Evolutionary conservation across 1,140 invertebrate species (phyloP), one percentile per base, ranked within the genome.

Genomic region (Euschistus heros): DNA sequence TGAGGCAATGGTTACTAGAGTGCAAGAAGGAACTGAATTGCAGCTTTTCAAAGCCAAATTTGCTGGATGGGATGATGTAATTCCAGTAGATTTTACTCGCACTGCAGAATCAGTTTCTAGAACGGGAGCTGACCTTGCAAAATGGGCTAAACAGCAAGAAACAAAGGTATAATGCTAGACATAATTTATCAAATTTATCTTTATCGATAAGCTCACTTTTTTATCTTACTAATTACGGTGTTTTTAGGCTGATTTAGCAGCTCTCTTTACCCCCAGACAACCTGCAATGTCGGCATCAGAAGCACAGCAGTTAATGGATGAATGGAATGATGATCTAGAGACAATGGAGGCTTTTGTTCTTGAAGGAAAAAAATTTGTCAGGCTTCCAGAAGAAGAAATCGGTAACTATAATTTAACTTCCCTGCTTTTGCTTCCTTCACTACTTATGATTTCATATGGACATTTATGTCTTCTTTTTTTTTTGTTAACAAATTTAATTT

Each of bases 41-140:
- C 81, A 94, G 82, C 88, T 98, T 66, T 99, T 99, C 76, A 98
- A 98, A 79, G 91, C 89, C 2, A 98, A 99, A 77, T 99, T 99
- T 77, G 78, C 84, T 57, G 94, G 92, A 13, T 99, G 97, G 97
- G 97, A 99, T 75, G 96, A 99, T 80, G 94, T 70, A 0, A 94
- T 99, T 69, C 94, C 95, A 1, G 96, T 99, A 6, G 97, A 99
- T 80, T 99, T 97, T 74, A 99, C 97, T 14, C 83, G 97, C 69
- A 98, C 97, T 2, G 94, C 96, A 0, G 94, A 97, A 75, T 98
- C 95, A 1, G 96, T 99, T 0, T 88, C 88, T 30, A 86, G 93
- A 73, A 95, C 96, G 63, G 97, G 97, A 15, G 95, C 93, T 8
- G 94, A 99, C 79, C 81, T 98, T 27, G 92, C 88, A 4, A 90